Evolutionary conservation across 2,888 invertebrate species (phyloP).

Genomic region (Ceramica pisi): DNA sequence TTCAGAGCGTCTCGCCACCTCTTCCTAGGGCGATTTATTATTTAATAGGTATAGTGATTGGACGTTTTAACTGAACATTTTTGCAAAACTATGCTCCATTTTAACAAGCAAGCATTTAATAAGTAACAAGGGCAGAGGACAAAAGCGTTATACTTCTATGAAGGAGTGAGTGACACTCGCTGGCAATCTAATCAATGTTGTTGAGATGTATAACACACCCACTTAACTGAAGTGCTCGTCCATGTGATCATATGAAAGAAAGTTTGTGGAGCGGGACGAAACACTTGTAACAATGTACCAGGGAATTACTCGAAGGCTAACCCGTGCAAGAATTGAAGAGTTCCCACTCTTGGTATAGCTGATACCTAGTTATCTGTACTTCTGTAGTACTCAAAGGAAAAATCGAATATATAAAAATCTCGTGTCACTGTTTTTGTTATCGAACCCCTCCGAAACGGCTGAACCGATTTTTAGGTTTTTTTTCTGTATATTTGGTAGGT

Average conservation of each 20-base stretch:
- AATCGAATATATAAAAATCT: too few species aligned
- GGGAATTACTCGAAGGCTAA: background rate
- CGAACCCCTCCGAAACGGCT: too few species aligned
- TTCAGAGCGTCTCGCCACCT: too few species aligned
- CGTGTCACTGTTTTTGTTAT: too few species aligned
- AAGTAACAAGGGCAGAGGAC: constrained; percentile 25
- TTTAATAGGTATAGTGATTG: too few species aligned
- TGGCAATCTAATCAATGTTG: constrained; percentile 59
- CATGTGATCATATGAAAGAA: constrained; percentile 27
- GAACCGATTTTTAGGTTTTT: too few species aligned
- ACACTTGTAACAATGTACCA: background rate
- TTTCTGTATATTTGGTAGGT: too few species aligned
- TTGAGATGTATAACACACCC: constrained; percentile 55
- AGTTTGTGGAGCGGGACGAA: constrained; percentile 8
- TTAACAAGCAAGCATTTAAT: constrained; percentile 2
- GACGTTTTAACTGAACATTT: too few species aligned
- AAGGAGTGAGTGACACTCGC: constrained; percentile 34
- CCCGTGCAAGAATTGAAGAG: constrained; percentile 10
- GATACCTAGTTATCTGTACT: background rate
- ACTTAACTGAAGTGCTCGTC: constrained; percentile 60
- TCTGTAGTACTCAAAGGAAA: background rate
- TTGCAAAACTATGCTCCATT: constrained; percentile 9
- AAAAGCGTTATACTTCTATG: constrained; percentile 12
- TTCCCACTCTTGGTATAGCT: background rate
- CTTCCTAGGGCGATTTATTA: too few species aligned